Percentiles rank a stretch among this genome's conserved stretches.
These are phyloP conservation scores for Arrhopalites spinosus DNA, from an alignment of 2,888 invertebrate genomes.

Conservation along the genomic window DNA sequence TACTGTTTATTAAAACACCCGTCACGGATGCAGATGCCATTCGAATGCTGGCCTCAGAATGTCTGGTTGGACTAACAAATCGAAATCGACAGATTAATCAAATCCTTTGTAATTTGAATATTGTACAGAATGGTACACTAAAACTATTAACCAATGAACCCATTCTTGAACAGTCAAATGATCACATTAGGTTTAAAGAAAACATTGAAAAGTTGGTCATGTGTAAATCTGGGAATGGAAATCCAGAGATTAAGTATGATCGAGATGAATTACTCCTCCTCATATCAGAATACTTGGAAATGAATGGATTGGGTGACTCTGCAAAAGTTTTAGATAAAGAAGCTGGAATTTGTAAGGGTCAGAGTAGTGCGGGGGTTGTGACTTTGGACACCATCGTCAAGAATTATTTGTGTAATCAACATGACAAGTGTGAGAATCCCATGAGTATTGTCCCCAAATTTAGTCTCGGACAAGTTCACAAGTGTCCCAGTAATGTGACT, in stretches of 20 bases:
- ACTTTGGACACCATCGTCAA: constrained; percentile 91
- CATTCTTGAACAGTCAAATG: constrained; percentile 33
- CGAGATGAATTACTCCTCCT: constrained; percentile 89
- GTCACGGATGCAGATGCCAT: constrained; percentile 85
- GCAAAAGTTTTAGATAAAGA: constrained; percentile 77
- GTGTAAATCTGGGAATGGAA: constrained; percentile 11
- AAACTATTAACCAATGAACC: constrained; percentile 34
- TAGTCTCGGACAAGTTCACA: constrained; percentile 70
- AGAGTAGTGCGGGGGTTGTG: constrained; percentile 62
- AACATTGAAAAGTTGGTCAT: constrained; percentile 29
- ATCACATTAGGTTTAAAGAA: constrained; percentile 29
- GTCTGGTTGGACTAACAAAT: constrained; percentile 89
- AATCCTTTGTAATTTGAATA: constrained; percentile 57
- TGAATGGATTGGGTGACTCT: constrained; percentile 74
- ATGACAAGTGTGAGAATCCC: constrained; percentile 96
- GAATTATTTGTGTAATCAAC: constrained; percentile 95
- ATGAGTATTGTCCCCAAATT: constrained; percentile 70
- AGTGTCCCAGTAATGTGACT: constrained; percentile 73
- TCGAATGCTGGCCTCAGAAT: constrained; percentile 89
- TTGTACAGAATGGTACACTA: constrained; percentile 34
- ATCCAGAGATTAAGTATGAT: constrained; percentile 78
- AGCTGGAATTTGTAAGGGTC: constrained; percentile 61
- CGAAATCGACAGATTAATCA: constrained; percentile 69
- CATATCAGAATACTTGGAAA: constrained; percentile 83
- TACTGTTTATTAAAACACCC: constrained; percentile 48